Percentiles rank a stretch among this genome's conserved stretches.
Conservation (phyloP, 2,888 invertebrate species). For the Tachystola acroxantha region DNA sequence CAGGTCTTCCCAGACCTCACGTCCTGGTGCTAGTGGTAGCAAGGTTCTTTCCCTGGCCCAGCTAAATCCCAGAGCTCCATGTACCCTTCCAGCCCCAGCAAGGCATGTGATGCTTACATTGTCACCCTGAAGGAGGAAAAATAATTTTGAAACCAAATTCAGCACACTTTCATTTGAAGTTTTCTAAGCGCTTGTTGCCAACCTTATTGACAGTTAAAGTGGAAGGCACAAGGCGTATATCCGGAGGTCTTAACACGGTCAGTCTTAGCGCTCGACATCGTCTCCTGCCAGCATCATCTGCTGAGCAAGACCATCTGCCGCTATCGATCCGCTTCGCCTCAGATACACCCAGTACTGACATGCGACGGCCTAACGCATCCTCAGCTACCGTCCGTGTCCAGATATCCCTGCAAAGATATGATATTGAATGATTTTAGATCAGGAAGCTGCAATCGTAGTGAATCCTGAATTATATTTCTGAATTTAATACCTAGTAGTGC, state of each 20-base stretch:
- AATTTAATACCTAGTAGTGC: slow-evolving; percentile 80
- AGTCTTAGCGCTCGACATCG: slow-evolving; percentile 82
- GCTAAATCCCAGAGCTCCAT: slow-evolving; percentile 86
- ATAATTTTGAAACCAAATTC: no score
- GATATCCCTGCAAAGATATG: slow-evolving; percentile 77
- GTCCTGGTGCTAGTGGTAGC: slow-evolving; percentile 84
- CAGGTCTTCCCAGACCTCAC: slow-evolving; percentile 91
- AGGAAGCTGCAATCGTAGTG: no score
- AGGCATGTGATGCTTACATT: slow-evolving; percentile 84
- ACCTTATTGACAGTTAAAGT: slow-evolving; percentile 85
- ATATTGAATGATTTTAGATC: no score
- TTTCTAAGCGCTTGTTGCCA: no score
- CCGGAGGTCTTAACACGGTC: slow-evolving; percentile 80
- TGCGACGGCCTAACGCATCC: slow-evolving; percentile 67
- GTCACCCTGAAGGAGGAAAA: slow-evolving; percentile 75
- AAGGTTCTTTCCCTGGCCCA: slow-evolving; percentile 89
- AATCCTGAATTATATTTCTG: no score
- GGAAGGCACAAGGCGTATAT: slow-evolving; percentile 83
- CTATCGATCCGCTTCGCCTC: slow-evolving; percentile 84
- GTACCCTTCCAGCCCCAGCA: slow-evolving; percentile 80
- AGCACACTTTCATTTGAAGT: no score
- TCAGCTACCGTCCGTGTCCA: slow-evolving; percentile 81
- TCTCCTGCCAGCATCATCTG: slow-evolving; percentile 82
- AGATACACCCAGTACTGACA: slow-evolving; percentile 85
- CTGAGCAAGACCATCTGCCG: slow-evolving; percentile 89